Evolutionary conservation across 2,113 vertebrate species (phyloP).

Genomic region (Benitochromis conjunctus): DNA sequence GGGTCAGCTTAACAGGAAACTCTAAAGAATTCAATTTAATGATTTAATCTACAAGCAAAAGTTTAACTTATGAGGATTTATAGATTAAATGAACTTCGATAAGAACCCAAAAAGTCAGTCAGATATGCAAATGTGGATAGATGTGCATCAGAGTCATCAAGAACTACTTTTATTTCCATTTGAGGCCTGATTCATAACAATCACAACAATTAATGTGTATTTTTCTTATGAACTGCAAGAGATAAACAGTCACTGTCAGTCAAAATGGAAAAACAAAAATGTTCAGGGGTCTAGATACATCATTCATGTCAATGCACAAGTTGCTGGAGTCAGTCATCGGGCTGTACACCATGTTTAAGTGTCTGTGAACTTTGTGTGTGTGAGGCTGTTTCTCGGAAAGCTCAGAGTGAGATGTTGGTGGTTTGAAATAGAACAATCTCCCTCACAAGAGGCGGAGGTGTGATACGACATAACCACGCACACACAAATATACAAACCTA

Average conservation of each 20-base stretch:
- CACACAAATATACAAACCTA: neutral
- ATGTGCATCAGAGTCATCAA: neutral
- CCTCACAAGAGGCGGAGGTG: neutral
- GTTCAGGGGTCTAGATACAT: neutral
- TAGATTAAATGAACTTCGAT: neutral
- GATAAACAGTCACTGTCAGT: neutral
- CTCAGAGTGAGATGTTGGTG: neutral
- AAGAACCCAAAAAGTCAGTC: neutral
- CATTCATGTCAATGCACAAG: neutral
- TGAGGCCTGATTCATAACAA: neutral
- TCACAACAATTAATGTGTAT: neutral
- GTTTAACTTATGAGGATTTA: neutral
- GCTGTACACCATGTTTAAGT: neutral
- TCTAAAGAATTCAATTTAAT: accelerated
- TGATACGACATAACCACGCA: neutral
- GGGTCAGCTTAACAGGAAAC: neutral
- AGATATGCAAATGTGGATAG: accelerated
- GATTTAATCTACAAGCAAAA: accelerated
- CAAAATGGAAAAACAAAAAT: neutral
- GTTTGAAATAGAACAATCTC: neutral
- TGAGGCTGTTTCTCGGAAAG: constrained; percentile 2
- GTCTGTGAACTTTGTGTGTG: neutral
- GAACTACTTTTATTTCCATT: neutral
- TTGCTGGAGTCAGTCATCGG: neutral
- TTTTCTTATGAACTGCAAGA: neutral